Evolutionary conservation across 2,888 invertebrate genomes (phyloP), one percentile per base, ranked within the genome.

Genomic region (Athetis lepigone): DNA sequence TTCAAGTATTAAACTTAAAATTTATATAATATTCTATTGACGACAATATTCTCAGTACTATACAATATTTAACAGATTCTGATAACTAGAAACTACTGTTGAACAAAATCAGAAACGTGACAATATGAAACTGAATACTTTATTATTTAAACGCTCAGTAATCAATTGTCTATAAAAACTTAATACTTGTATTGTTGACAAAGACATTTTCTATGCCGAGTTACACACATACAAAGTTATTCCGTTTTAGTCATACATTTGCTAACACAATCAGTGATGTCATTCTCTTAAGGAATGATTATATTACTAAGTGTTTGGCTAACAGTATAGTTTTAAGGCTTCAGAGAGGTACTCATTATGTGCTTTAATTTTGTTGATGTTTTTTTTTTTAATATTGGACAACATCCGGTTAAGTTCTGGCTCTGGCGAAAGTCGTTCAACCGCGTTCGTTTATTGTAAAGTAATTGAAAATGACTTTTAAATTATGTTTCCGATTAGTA

Each of bases 401-500:
- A 25, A 67, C 13, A 52, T 63, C 59, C 64, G 64, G 25, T 42
- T 25, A 16, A 27, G 23, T 39, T n/a, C n/a, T 54, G 57, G 43
- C 21, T 11, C 47, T 51, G 46, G 68, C 47, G 75, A 77, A 77
- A 78, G 73, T 74, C 37, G 64, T 23, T 58, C 40, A 39, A 59
- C 52, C 43, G 57, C 55, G 40, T 40, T 45, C 27, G 37, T 65
- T 65, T 58, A 47, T 60, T 65, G 65, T 70, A 54, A 60, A 75
- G 79, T 78, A 63, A 78, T 80, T 79, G 76, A 70, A 68, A 81
- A 76, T 71, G 71, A 52, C 63, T 73, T 79, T 85, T 85, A 85
- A 80, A 86, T 86, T 85, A 84, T 84, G 80, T 83, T 84, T 87
- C 81, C 85, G 90, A 93, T 93, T 92, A 92, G 88, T 85, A 81